Percentiles rank a stretch among this genome's conserved stretches.
Evolutionary conservation across 2,888 invertebrate species (phyloP).

Genomic region (Andricus quercusramuli): DNA sequence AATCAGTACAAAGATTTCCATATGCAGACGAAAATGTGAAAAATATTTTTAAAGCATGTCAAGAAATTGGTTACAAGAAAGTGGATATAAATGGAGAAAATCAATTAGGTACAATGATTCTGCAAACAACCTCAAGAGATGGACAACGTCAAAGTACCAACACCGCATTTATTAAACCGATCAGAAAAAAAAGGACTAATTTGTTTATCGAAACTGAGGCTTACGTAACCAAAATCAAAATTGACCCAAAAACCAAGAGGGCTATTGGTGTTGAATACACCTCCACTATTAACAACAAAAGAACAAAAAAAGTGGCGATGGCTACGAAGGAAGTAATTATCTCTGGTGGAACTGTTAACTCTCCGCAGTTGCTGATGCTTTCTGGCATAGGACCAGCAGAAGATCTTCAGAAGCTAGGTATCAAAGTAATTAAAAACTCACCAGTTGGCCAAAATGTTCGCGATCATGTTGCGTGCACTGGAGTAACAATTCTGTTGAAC

Average conservation of each 20-base stretch:
- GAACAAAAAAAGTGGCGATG: conserved; percentile 79
- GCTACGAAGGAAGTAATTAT: conserved; percentile 89
- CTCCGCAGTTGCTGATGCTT: conserved; percentile 91
- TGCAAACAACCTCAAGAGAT: conserved; percentile 77
- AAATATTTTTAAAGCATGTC: too few relatives aligned
- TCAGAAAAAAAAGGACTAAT: conserved; percentile 58
- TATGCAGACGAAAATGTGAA: too few relatives aligned
- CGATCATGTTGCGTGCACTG: too few relatives aligned
- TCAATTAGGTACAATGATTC: conserved; percentile 82
- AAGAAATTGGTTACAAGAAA: conserved; percentile 59
- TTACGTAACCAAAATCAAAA: conserved; percentile 86
- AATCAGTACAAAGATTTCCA: too few relatives aligned
- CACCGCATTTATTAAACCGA: conserved; percentile 11
- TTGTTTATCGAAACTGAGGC: conserved; percentile 65
- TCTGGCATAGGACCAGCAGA: conserved; percentile 80
- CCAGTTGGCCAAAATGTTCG: too few relatives aligned
- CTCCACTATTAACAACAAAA: conserved; percentile 81
- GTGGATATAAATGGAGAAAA: conserved; percentile 80
- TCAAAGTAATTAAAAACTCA: too few relatives aligned
- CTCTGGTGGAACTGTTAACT: conserved; percentile 91
- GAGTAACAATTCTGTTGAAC: too few relatives aligned
- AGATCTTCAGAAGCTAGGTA: too few relatives aligned
- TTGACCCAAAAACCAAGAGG: conserved; percentile 84
- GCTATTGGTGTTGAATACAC: conserved; percentile 87
- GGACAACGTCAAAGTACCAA: conserved; percentile 15